phyloP scores from a whole-genome alignment of 2,888 invertebrate genomes.

The Drosophila sordidula region DNA sequence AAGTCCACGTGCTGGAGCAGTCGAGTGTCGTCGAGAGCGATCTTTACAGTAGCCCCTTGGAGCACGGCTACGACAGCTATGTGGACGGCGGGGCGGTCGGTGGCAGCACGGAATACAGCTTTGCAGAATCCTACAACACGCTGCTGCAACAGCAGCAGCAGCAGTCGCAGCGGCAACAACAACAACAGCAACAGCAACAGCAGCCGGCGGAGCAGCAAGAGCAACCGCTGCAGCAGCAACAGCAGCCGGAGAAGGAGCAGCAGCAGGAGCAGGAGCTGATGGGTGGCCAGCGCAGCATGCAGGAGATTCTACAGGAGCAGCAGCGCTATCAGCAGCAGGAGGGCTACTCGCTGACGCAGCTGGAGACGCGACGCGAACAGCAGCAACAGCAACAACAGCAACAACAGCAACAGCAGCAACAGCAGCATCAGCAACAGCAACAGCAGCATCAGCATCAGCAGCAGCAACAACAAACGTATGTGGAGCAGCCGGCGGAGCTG shows the following conservation, averaged over 20 bases:
- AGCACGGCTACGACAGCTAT: constrained; percentile 45
- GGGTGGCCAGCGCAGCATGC: constrained; percentile 46
- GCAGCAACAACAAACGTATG: constrained; percentile 24
- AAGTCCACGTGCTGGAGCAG: constrained; percentile 3
- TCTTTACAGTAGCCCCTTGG: constrained; percentile 10
- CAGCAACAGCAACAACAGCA: constrained; percentile 36
- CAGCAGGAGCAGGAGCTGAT: constrained; percentile 71
- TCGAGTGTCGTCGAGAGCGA: constrained; percentile 16
- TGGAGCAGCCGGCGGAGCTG: constrained; percentile 55
- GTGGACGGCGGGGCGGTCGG: constrained; percentile 38
- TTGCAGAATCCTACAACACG: constrained; percentile 84
- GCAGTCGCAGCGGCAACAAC: constrained; percentile 28
- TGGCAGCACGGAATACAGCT: constrained; percentile 72
- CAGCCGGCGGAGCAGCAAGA: constrained; percentile 22
- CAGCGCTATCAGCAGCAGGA: constrained; percentile 83
- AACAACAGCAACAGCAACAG: constrained; percentile 25
- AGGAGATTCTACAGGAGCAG: constrained; percentile 81
- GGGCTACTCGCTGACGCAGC: constrained; percentile 83
- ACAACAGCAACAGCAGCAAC: constrained; percentile 31
- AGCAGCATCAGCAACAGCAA: too few relatives aligned
- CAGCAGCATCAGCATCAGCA: constrained; percentile 37
- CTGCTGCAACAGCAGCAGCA: constrained; percentile 60
- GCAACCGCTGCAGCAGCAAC: constrained; percentile 66
- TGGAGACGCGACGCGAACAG: constrained; percentile 82
- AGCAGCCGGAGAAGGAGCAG: constrained; percentile 68